Percentiles rank a stretch among this genome's conserved stretches.
These are phyloP conservation scores for Eurois occulta DNA, from an alignment of 2,888 invertebrate genomes.

Conservation along the genomic window DNA sequence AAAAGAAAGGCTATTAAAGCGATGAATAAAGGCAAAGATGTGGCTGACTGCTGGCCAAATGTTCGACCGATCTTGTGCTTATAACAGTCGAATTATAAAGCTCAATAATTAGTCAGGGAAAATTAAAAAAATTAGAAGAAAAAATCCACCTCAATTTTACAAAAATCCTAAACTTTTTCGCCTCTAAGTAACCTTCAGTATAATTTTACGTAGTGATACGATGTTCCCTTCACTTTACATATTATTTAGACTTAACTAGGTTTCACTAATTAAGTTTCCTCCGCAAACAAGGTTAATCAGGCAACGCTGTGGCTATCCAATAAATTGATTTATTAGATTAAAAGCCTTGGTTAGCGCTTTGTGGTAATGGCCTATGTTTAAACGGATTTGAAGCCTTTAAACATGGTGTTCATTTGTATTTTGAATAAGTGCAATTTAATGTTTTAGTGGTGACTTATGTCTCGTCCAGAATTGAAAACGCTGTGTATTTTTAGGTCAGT, in stretches of 20 bases:
- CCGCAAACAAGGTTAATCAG: slow-evolving; percentile 28
- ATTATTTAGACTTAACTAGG: slow-evolving; percentile 25
- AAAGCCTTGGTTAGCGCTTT: slow-evolving; percentile 5
- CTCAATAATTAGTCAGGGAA: not conserved
- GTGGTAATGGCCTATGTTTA: slow-evolving; percentile 5
- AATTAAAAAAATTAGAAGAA: not conserved
- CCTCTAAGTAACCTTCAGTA: not conserved
- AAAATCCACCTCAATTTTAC: not conserved
- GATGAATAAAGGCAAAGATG: not conserved
- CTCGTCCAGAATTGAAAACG: not conserved
- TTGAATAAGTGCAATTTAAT: not conserved
- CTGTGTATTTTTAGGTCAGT: too few relatives aligned
- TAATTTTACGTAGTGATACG: not conserved
- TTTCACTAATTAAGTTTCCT: slow-evolving; percentile 35
- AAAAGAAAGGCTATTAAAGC: not conserved
- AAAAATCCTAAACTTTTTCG: not conserved
- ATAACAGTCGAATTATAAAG: not conserved
- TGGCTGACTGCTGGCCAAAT: not conserved
- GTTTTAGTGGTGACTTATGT: not conserved
- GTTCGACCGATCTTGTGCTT: not conserved
- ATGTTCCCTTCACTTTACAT: not conserved
- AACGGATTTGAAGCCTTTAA: not conserved
- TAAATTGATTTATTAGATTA: slow-evolving; percentile 47
- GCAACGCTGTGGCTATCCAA: slow-evolving; percentile 18
- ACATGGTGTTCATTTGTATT: not conserved